phyloP scores from a whole-genome alignment of 2,888 invertebrate genomes.

The Thecophora atra region DNA sequence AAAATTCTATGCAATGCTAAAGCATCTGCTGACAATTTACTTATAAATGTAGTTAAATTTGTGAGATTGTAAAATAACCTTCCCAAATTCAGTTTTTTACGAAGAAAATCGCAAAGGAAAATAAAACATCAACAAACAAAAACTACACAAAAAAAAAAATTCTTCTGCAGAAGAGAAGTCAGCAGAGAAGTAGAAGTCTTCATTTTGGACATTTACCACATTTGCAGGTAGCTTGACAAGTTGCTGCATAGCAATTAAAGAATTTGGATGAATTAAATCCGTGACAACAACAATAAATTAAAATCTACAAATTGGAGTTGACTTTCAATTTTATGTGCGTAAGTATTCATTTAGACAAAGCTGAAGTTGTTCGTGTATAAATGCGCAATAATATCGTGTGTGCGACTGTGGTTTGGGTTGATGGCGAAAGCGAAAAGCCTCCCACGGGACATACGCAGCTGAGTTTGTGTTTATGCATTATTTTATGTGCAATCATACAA shows the following conservation, averaged over 20 bases:
- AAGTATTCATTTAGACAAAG: neutral
- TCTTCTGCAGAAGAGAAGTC: too few relatives aligned
- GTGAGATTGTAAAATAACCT: too few relatives aligned
- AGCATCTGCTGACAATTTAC: too few relatives aligned
- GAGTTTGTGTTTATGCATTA: neutral
- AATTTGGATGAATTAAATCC: conserved; percentile 18
- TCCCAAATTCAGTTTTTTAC: too few relatives aligned
- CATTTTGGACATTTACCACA: neutral
- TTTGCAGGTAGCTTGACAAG: neutral
- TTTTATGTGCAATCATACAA: neutral
- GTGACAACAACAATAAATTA: conserved; percentile 1
- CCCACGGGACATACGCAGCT: conserved; percentile 10
- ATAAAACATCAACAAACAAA: too few relatives aligned
- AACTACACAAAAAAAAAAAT: too few relatives aligned
- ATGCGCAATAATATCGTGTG: neutral
- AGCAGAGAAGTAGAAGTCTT: too few relatives aligned
- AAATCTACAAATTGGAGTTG: neutral
- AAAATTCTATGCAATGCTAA: too few relatives aligned
- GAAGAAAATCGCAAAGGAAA: too few relatives aligned
- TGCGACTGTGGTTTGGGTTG: neutral
- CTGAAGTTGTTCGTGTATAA: conserved; percentile 1
- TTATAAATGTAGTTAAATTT: too few relatives aligned
- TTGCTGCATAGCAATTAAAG: too few relatives aligned
- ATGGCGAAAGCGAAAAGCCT: neutral
- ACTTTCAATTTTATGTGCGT: neutral